These are phyloP conservation scores for Balearica regulorum DNA, from an alignment of 2,797 vertebrate species.

Conservation along the genomic window DNA sequence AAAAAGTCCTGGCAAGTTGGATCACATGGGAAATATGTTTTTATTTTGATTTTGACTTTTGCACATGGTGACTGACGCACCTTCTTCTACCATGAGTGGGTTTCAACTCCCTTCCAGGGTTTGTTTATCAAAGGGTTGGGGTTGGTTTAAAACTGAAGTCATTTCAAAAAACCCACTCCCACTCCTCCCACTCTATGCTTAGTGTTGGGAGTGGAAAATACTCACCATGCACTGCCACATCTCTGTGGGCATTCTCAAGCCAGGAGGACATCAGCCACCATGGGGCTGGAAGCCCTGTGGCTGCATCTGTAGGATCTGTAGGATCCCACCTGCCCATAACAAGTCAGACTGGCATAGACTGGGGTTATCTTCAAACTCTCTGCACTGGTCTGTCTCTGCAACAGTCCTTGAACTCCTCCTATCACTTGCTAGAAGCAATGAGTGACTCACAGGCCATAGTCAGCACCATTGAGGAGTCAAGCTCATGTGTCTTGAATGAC, in stretches of 20 bases:
- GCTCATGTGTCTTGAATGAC: not conserved
- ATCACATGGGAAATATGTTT: not conserved
- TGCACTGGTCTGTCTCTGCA: not conserved
- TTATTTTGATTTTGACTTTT: not conserved
- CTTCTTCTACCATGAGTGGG: not conserved
- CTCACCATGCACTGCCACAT: not conserved
- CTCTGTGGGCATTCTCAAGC: not conserved
- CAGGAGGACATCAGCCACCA: not conserved
- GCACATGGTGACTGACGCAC: slow-evolving; percentile 27
- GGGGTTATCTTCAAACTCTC: not conserved
- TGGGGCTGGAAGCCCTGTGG: not conserved
- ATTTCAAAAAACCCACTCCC: not conserved
- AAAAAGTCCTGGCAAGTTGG: not conserved
- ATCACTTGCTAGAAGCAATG: not conserved
- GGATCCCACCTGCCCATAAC: not conserved
- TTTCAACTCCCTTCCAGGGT: not conserved
- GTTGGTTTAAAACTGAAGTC: slow-evolving; percentile 7
- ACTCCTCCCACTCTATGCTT: slow-evolving; percentile 3
- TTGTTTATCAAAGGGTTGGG: slow-evolving; percentile 29
- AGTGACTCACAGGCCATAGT: not conserved
- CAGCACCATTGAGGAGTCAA: not conserved
- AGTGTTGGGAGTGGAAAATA: not conserved
- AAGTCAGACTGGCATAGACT: not conserved
- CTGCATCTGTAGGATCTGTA: not conserved
- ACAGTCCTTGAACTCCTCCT: not conserved